phyloP scores from a whole-genome alignment of 1,140 invertebrate genomes.

The Ostrea denselamellosa region DNA sequence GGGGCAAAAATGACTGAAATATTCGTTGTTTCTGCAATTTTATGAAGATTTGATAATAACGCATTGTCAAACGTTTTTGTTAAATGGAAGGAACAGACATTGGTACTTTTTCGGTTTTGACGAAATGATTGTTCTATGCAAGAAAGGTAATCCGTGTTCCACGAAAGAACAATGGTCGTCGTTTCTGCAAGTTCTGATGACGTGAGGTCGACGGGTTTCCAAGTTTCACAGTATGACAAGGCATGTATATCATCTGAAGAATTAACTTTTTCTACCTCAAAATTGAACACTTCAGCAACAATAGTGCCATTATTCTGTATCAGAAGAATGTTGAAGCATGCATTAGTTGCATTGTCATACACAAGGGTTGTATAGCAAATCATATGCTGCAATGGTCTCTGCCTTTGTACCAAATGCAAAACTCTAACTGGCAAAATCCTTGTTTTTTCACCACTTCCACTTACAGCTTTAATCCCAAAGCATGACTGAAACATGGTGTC shows the following conservation, averaged over 20 bases:
- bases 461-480: not conserved
- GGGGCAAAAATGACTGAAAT: not conserved
- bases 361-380: slow-evolving; percentile 43
- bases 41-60: not conserved
- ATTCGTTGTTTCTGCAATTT: not conserved
- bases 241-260: not conserved
- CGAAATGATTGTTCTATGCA: not conserved
- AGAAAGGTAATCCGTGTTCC: not conserved
- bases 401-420: not conserved
- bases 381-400: slow-evolving; percentile 15
- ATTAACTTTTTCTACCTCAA: slow-evolving; percentile 24
- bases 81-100: not conserved
- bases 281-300: slow-evolving; percentile 55
- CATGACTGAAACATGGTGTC: slow-evolving; percentile 37
- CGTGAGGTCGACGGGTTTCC: not conserved
- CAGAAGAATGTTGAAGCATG: slow-evolving; percentile 56
- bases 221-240: not conserved
- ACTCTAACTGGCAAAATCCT: slow-evolving; percentile 40
- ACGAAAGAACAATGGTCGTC: not conserved
- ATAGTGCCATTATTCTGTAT: slow-evolving; percentile 55
- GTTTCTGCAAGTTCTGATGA: not conserved
- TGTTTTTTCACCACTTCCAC: slow-evolving; percentile 35
- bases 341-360: slow-evolving; percentile 12
- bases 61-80: not conserved
- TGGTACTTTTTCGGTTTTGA: not conserved